Evolutionary conservation across 1,140 invertebrate species (phyloP).

Genomic region (Coenobita brevimanus): DNA sequence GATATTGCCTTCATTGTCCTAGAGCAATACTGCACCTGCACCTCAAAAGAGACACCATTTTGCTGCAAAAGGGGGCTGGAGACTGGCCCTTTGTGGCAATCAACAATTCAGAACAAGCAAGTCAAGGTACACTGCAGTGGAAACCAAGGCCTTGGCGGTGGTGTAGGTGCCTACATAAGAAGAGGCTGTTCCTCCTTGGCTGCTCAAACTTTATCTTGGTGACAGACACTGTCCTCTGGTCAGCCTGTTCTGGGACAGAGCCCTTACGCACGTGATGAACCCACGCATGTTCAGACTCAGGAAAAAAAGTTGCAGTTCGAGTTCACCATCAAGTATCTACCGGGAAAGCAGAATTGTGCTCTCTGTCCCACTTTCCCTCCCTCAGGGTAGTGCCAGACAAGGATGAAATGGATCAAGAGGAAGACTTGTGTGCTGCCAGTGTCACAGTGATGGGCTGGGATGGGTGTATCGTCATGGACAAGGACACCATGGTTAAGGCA

Average conservation of each 20-base stretch:
- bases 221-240: constrained; percentile 22
- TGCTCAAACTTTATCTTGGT: constrained; percentile 39
- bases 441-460: background rate
- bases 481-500: too few relatives aligned
- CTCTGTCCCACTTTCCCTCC: background rate
- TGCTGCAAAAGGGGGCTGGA: constrained; percentile 34
- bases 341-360: constrained; percentile 7
- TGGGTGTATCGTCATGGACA: constrained; percentile 1
- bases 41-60: background rate
- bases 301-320: background rate
- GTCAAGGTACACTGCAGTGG: background rate
- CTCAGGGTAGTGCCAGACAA: background rate
- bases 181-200: background rate
- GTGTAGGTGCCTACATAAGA: constrained; percentile 1
- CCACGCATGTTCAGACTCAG: constrained; percentile 25
- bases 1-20: constrained; percentile 30
- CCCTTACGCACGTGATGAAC: constrained; percentile 24
- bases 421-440: background rate
- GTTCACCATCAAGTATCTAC: constrained; percentile 19
- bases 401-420: background rate
- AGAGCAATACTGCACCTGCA: constrained; percentile 26
- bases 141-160: constrained; percentile 11
- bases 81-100: constrained; percentile 23
- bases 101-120: background rate
- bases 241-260: constrained; percentile 2